Conservation (phyloP, 1,140 invertebrate species). For the Tetramorium alpestre region DNA sequence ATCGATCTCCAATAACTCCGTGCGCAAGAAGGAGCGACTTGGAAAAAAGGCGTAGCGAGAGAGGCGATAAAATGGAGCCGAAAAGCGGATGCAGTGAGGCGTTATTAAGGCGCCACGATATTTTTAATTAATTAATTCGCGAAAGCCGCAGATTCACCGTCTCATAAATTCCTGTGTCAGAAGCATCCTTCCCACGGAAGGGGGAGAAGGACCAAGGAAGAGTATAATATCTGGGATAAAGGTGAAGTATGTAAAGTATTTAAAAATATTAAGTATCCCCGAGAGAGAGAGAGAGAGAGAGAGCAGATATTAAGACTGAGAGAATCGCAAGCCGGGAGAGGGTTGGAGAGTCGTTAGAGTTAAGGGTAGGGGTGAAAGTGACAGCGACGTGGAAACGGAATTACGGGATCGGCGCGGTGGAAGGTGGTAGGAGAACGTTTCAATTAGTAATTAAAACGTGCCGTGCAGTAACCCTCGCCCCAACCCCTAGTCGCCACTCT, state of each 20-base stretch:
- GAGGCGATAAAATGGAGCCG: not conserved
- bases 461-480: slow-evolving; percentile 63
- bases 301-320: slow-evolving; percentile 69
- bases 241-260: slow-evolving; percentile 70
- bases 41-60: not conserved
- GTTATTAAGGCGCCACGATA: slow-evolving; percentile 71
- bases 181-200: slow-evolving; percentile 32
- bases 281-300: slow-evolving; percentile 22
- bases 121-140: slow-evolving; percentile 80
- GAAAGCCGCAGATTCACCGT: slow-evolving; percentile 70
- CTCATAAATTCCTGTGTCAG: slow-evolving; percentile 67
- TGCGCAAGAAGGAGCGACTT: not conserved
- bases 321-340: not conserved
- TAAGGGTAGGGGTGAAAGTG: slow-evolving; percentile 36
- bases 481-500: slow-evolving; percentile 26
- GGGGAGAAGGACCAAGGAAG: slow-evolving; percentile 37
- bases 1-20: not conserved
- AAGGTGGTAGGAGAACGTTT: slow-evolving; percentile 74
- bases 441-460: slow-evolving; percentile 83
- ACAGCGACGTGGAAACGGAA: slow-evolving; percentile 63
- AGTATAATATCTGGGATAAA: slow-evolving; percentile 8
- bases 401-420: slow-evolving; percentile 68
- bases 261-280: slow-evolving; percentile 77
- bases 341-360: slow-evolving; percentile 38
- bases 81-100: slow-evolving; percentile 45